Conservation (phyloP, 1,140 invertebrate genomes). For the Penaeus indicus region DNA sequence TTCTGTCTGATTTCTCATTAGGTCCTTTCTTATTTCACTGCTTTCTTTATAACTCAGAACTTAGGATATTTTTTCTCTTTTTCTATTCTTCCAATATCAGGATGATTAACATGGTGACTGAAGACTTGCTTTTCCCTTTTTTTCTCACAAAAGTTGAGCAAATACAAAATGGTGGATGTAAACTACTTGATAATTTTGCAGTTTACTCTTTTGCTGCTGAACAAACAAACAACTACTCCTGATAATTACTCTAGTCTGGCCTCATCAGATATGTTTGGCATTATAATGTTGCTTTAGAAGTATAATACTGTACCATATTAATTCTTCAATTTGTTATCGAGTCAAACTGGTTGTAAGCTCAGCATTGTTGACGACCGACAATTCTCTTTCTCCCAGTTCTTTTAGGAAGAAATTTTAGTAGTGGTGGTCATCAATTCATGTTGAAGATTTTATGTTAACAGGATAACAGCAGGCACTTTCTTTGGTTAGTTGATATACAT, state of each 20-base stretch:
- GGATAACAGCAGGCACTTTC: slow-evolving; percentile 36
- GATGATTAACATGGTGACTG: too few species aligned
- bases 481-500: slow-evolving; percentile 33
- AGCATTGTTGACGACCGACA: slow-evolving; percentile 32
- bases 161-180: too few species aligned
- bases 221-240: slow-evolving; percentile 58
- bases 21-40: too few species aligned
- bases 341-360: slow-evolving; percentile 34
- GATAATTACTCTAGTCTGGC: slow-evolving; percentile 64
- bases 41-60: too few species aligned
- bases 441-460: slow-evolving; percentile 57
- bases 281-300: slow-evolving; percentile 60
- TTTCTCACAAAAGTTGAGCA: too few species aligned
- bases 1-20: too few species aligned
- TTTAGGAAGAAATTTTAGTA: slow-evolving; percentile 28
- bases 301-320: slow-evolving; percentile 21
- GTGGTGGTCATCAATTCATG: slow-evolving; percentile 41
- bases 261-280: slow-evolving; percentile 62
- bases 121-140: too few species aligned
- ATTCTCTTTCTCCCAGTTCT: not conserved
- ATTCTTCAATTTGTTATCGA: not conserved
- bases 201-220: slow-evolving; percentile 17
- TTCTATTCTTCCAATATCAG: too few species aligned
- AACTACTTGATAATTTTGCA: too few species aligned
- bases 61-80: too few species aligned